Conservation (phyloP, 1,140 invertebrate genomes). For the Psix sp. region DNA sequence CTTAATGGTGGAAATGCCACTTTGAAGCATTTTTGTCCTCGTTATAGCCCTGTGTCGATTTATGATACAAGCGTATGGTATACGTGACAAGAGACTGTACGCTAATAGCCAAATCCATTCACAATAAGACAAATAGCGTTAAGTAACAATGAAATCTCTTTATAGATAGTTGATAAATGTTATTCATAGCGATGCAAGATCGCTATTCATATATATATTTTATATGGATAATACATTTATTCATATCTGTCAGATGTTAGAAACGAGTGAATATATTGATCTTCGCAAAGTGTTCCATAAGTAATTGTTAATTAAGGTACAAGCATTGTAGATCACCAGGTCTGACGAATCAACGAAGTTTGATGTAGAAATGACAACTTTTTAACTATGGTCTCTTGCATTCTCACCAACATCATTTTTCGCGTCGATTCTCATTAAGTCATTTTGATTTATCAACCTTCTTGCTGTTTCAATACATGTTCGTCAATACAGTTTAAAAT, state of each 20-base stretch:
- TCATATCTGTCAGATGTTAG: conserved; percentile 42
- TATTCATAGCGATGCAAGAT: conserved; percentile 21
- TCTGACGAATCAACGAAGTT: too few relatives aligned
- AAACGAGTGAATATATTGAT: conserved; percentile 26
- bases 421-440: too few relatives aligned
- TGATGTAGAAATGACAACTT: too few relatives aligned
- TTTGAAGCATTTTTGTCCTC: too few relatives aligned
- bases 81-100: conserved; percentile 24
- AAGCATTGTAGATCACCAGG: conserved; percentile 16
- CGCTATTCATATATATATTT: conserved; percentile 26
- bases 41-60: too few relatives aligned
- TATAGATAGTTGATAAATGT: conserved; percentile 38
- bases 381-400: too few relatives aligned
- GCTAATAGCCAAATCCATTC: conserved; percentile 4
- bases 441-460: too few relatives aligned
- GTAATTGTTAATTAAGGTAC: conserved; percentile 34
- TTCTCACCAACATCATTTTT: too few relatives aligned
- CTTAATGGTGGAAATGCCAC: too few relatives aligned
- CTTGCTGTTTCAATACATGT: too few relatives aligned
- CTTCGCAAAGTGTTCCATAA: conserved; percentile 45
- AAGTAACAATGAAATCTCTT: conserved; percentile 20
- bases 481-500: too few relatives aligned
- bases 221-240: conserved; percentile 44
- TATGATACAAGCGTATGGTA: conserved; percentile 14
- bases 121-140: background rate